Base-by-base conservation (phyloP, 64 coral and sea anemone species). In the Hydrozoanthus tunicans region DNA sequence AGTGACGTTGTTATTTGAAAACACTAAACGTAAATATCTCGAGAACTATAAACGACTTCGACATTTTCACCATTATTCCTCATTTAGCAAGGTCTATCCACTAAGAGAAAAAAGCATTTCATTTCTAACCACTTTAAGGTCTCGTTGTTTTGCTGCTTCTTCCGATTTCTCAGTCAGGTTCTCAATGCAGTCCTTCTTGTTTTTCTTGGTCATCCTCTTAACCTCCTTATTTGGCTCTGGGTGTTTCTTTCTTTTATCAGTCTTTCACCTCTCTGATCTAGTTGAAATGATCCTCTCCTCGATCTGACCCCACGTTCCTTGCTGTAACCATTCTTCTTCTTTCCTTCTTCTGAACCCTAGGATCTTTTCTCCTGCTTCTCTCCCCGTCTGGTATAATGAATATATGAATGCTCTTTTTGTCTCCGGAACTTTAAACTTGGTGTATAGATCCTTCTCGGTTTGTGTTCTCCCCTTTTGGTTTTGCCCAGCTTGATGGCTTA, bases 241-340 rank as follows among this genome's bases (percentile, higher is more conserved):
- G 71, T 74, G 51, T 74, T 51, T 74, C 4, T 32, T 74, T 74
- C 25, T 20, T 51, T 7, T 74, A 74, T 7, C 8, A 0, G 7
- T 74, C 26, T 74, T 74, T 74, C 71, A 74, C 7, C 26, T 74
- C 51, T 74, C 27, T 74, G 5, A 51, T 52, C 71, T 74, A 4
- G 71, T 51, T 74, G 27, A 51, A 43, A 25, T 74, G 71, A 74
- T 74, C 25, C 51, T 74, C 26, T 74, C 71, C 69, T 71, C 8
- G 26, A 74, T 74, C 71, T 74, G 27, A 74, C 51, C 25, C 71
- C 71, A 74, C 51, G 71, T 74, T 74, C 25, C 6, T 71, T 71
- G 69, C 69, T 71, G 69, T 71, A 25, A 6, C 23, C 69, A 71
- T 71, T 71, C 17, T 25, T 71, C 20, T 20, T 71, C 27, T 71